phyloP scores from a whole-genome alignment of 2,113 vertebrate species.

The Bostrychus sinensis region DNA sequence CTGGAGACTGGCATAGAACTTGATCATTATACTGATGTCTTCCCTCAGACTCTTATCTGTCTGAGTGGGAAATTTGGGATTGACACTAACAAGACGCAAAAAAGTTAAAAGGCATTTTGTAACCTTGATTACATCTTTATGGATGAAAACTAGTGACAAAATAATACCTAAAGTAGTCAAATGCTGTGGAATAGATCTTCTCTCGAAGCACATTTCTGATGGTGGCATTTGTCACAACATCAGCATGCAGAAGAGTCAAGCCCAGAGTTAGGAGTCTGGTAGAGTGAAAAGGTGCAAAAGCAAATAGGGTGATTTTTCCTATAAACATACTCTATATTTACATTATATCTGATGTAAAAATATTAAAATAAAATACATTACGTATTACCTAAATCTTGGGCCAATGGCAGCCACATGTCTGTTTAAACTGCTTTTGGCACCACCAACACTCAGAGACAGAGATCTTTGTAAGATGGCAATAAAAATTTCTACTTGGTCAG shows the following conservation, averaged over 20 bases:
- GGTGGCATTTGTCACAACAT: slow-evolving; percentile 93
- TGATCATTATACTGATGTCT: slow-evolving; percentile 96
- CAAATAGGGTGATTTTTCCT: not conserved
- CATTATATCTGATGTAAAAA: not conserved
- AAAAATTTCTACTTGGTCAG: slow-evolving; percentile 97
- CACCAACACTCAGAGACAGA: slow-evolving; percentile 89
- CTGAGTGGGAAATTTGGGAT: slow-evolving; percentile 93
- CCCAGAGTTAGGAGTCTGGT: slow-evolving; percentile 89
- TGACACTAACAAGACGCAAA: slow-evolving; percentile 74
- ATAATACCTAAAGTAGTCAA: slow-evolving; percentile 95
- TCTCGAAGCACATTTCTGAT: slow-evolving; percentile 94
- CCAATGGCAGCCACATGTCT: slow-evolving; percentile 93
- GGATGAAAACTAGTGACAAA: not conserved
- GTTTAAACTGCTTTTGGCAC: slow-evolving; percentile 87
- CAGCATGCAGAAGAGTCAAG: slow-evolving; percentile 91
- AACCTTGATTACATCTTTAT: not conserved
- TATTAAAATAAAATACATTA: not conserved
- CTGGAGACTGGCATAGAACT: slow-evolving; percentile 94
- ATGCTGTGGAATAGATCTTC: slow-evolving; percentile 97
- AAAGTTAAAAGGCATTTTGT: not conserved
- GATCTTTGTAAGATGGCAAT: slow-evolving; percentile 90
- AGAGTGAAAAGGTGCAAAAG: slow-evolving; percentile 1
- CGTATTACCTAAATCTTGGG: slow-evolving; percentile 89
- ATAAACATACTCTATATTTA: not conserved
- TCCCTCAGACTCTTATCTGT: slow-evolving; percentile 91